Conservation (phyloP, 1,140 invertebrate species). For the Neodiprion virginianus region DNA sequence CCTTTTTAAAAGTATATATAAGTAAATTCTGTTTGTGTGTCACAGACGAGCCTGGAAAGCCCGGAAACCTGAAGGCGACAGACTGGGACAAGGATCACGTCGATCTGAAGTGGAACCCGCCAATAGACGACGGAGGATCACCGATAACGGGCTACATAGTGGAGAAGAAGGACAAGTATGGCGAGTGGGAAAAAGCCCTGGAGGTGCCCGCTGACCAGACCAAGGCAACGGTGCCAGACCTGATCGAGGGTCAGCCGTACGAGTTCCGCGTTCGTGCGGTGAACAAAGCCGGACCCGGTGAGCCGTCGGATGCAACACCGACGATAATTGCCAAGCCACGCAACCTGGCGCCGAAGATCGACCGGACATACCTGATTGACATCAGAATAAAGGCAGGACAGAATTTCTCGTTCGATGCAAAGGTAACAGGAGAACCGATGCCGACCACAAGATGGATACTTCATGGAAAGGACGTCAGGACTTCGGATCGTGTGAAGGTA, state of each 20-base stretch:
- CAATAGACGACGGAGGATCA: constrained; percentile 82
- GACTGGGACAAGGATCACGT: constrained; percentile 98
- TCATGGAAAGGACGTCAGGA: constrained; percentile 75
- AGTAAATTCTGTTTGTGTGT: constrained; percentile 16
- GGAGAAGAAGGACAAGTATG: constrained; percentile 94
- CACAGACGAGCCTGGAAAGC: constrained; percentile 90
- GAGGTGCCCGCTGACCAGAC: constrained; percentile 81
- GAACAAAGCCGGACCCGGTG: constrained; percentile 92
- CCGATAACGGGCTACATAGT: constrained; percentile 87
- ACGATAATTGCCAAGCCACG: constrained; percentile 90
- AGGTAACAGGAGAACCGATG: constrained; percentile 88
- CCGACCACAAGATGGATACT: constrained; percentile 90
- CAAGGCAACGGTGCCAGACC: constrained; percentile 85
- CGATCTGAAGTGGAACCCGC: constrained; percentile 86
- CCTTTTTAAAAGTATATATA: background rate
- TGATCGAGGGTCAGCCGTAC: constrained; percentile 90
- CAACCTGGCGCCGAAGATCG: constrained; percentile 86
- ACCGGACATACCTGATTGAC: constrained; percentile 84
- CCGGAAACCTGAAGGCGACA: constrained; percentile 86
- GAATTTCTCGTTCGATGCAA: constrained; percentile 81
- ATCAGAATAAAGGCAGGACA: constrained; percentile 90
- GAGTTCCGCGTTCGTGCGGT: constrained; percentile 91
- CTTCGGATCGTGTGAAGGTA: constrained; percentile 74
- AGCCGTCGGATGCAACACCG: constrained; percentile 86
- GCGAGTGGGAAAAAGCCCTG: constrained; percentile 91